These are phyloP conservation scores for Lophura nycthemera DNA, from an alignment of 2,113 vertebrate genomes.

Conservation along the genomic window DNA sequence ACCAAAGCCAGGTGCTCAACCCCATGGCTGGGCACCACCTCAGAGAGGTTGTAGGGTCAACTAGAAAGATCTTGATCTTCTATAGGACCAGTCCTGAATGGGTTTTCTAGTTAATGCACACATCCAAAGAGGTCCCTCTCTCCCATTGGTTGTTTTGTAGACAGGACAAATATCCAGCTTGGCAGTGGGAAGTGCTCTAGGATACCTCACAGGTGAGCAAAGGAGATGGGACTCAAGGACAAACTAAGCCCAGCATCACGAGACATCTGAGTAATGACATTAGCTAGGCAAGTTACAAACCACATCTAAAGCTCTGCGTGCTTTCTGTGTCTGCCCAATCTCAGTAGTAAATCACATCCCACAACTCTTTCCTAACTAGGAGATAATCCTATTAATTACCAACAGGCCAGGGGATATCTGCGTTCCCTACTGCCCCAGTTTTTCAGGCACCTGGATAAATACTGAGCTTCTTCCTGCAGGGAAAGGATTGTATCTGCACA, in stretches of 20 bases:
- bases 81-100: not conserved
- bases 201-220: not conserved
- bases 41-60: not conserved
- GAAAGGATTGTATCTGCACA: not conserved
- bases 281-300: not conserved
- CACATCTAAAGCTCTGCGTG: not conserved
- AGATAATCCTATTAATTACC: not conserved
- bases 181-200: not conserved
- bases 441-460: not conserved
- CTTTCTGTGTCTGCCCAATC: not conserved
- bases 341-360: not conserved
- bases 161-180: not conserved
- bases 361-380: not conserved
- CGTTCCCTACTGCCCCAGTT: not conserved
- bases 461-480: not conserved
- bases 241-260: not conserved
- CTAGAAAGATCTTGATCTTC: not conserved
- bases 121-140: not conserved
- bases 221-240: not conserved
- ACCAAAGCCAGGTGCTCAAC: not conserved
- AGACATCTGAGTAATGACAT: not conserved
- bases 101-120: fast-evolving
- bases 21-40: not conserved
- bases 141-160: fast-evolving
- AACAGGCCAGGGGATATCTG: not conserved